phyloP scores from a whole-genome alignment of 2,113 vertebrate genomes.

The Calonectris borealis region DNA sequence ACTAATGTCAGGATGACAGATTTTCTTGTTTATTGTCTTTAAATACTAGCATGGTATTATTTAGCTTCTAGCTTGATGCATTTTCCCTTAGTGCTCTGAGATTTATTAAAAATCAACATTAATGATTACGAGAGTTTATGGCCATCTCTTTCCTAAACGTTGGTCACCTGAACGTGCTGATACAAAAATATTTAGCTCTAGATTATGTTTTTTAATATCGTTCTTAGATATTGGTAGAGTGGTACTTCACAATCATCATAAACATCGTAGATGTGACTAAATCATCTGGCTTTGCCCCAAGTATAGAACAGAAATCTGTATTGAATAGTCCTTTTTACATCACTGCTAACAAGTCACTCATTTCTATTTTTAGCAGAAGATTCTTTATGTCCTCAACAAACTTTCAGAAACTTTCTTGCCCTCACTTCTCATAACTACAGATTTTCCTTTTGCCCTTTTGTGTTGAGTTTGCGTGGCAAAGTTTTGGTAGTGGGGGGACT shows the following conservation, averaged over 20 bases:
- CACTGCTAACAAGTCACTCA: background rate
- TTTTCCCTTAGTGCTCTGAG: background rate
- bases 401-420: slow-evolving; percentile 1
- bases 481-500: background rate
- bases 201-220: background rate
- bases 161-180: background rate
- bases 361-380: background rate
- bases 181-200: background rate
- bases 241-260: background rate
- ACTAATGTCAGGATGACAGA: background rate
- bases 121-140: background rate
- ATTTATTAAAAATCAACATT: background rate
- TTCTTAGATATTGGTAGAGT: background rate
- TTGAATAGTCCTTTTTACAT: background rate
- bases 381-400: background rate
- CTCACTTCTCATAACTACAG: background rate
- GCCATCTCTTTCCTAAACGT: background rate
- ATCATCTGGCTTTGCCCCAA: background rate
- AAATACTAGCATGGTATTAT: background rate
- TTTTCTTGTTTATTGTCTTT: background rate
- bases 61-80: background rate
- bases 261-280: background rate
- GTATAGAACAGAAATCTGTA: background rate
- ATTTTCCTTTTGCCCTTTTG: background rate
- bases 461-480: background rate